phyloP scores from a whole-genome alignment of 1,140 invertebrate species.

The Muscidifurax raptorellus region DNA sequence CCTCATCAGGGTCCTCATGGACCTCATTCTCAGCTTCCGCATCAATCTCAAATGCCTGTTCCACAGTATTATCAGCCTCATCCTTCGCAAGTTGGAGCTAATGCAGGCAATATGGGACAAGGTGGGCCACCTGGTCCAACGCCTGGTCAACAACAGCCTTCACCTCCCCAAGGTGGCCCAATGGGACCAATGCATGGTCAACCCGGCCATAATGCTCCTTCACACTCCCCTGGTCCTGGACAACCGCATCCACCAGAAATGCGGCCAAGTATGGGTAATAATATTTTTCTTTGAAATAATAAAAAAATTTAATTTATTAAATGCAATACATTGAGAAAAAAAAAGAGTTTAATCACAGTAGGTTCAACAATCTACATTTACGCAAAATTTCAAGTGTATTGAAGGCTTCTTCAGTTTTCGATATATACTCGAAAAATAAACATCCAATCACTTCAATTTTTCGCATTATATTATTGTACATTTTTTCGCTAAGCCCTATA shows the following conservation, averaged over 20 bases:
- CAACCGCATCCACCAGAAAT: slow-evolving; percentile 47
- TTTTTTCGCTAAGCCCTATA: too few relatives aligned
- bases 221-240: slow-evolving; percentile 44
- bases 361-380: too few relatives aligned
- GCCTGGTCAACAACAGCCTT: slow-evolving; percentile 38
- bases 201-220: slow-evolving; percentile 39
- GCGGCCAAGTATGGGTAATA: slow-evolving; percentile 39
- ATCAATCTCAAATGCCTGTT: slow-evolving; percentile 45
- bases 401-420: too few relatives aligned
- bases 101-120: slow-evolving; percentile 46
- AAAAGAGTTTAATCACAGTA: too few relatives aligned
- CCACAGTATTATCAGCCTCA: slow-evolving; percentile 53
- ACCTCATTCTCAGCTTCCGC: slow-evolving; percentile 35
- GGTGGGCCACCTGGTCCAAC: slow-evolving; percentile 36
- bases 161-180: slow-evolving; percentile 42
- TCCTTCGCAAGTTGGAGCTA: slow-evolving; percentile 46
- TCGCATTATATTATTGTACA: too few relatives aligned
- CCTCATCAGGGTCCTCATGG: slow-evolving; percentile 45
- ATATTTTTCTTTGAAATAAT: neutral
- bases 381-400: too few relatives aligned
- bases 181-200: slow-evolving; percentile 42
- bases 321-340: too few relatives aligned
- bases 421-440: too few relatives aligned
- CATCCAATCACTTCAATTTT: too few relatives aligned
- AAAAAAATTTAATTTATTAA: too few relatives aligned